phyloP scores from a whole-genome alignment of 2,113 vertebrate genomes.

The Spilogale gracilis region DNA sequence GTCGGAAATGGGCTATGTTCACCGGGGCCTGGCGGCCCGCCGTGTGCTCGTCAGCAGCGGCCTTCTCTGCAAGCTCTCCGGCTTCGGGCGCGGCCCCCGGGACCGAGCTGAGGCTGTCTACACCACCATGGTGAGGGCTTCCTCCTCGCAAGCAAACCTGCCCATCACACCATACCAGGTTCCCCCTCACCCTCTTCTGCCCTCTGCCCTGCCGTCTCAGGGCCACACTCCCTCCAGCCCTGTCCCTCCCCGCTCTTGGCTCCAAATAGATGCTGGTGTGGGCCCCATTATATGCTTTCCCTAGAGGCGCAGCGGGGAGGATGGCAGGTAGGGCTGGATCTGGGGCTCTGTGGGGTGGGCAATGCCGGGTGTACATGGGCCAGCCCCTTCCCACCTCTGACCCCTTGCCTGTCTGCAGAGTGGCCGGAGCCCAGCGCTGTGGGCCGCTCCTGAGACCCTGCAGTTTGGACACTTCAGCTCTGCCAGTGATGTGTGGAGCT shows the following conservation, averaged over 20 bases:
- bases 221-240: background rate
- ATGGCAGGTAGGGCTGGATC: background rate
- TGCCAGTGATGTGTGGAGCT: constrained; percentile 97
- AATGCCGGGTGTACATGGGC: background rate
- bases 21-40: constrained; percentile 95
- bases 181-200: fast-evolving
- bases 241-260: background rate
- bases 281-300: background rate
- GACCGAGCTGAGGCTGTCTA: constrained; percentile 96
- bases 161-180: background rate
- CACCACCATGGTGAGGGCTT: constrained; percentile 93
- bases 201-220: background rate
- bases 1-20: constrained; percentile 97
- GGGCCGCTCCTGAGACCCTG: constrained; percentile 96
- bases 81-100: constrained; percentile 93
- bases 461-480: constrained; percentile 96
- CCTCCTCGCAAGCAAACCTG: background rate
- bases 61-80: constrained; percentile 96
- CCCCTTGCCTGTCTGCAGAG: constrained; percentile 79
- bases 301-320: background rate
- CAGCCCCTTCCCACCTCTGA: background rate
- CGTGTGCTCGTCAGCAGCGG: constrained; percentile 94
- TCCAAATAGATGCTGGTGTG: background rate
- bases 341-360: background rate
- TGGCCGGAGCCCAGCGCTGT: constrained; percentile 95